Evolutionary conservation across 1,140 invertebrate genomes (phyloP), one percentile per base, ranked within the genome.

Genomic region (Aphis craccivora): DNA sequence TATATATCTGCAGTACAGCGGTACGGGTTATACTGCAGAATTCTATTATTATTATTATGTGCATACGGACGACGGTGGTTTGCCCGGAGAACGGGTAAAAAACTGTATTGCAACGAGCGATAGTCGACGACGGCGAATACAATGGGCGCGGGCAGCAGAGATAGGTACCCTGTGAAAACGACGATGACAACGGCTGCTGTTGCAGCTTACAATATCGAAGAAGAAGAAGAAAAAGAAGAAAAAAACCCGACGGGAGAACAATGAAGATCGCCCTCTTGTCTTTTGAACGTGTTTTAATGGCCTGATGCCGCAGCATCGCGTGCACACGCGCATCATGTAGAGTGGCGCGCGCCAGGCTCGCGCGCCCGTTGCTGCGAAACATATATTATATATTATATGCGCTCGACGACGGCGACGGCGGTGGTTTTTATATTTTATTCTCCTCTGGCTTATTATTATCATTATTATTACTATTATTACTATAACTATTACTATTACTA

Each of bases 221-320:
- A 43, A 84, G 81, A 84, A 40, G 22, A 84, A 37, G 37, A 84
- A 37, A 20, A n/a, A n/a, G n/a, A n/a, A n/a, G n/a, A n/a, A 84
- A 11, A n/a, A n/a, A 48, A 87, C 30, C 86, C 86, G 9, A 37
- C 37, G 6, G 22, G 30, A 84, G 81, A 92, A 92, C 91, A 92
- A 92, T 84, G 81, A 92, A 83, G 43, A 92, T 35, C 91, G 91
- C 91, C 91, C 91, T 35, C 76, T 55, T 55, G 81, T 84, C 91
- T 92, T 92, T 92, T 60, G 53, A 90, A 60, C 88, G 88, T 14
- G 88, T 90, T 90, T 84, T 92, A 92, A 92, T 92, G 76, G 48
- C 22, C 87, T 89, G 35, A n/a, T 81, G 60, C 91, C 35, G 35
- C 55, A 43, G 87, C 20, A 20, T 35, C 53, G 35, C 53, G 51